Base-by-base conservation (phyloP, 1,140 invertebrate species). In the Hypothenemus hampei region DNA sequence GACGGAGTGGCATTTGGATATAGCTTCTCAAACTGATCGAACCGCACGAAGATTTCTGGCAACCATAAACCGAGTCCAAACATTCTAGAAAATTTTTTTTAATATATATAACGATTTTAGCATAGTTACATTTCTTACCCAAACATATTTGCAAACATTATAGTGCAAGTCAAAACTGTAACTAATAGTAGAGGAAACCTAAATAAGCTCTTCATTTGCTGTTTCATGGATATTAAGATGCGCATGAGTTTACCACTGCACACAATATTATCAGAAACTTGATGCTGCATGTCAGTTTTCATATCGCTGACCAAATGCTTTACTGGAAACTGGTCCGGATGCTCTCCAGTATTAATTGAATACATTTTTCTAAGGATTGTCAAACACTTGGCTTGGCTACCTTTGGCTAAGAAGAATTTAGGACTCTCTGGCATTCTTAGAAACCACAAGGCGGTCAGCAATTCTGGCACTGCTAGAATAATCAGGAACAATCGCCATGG, bases 391-490 rank as follows among this genome's bases (percentile, higher is more conserved):
- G 81, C 72, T 7, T 73, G 65, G 56, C 73, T 75, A 47, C 84
- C 82, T 67, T 80, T 77, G 0, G 80, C 76, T 4, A 88, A 67
- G 8, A 85, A 71, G 67, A 82, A 91, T 63, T 88, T 88, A 0
- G 89, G 89, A 55, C 85, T 90, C 66, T 92, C 89, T 0, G 83
- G 82, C 4, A 84, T 73, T 6, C 73, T 69, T 4, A 79, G 73
- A 0, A 79, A 62, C 41, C 81, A 71, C 0, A 79, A 13, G 1
- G 75, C 62, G 0, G 77, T 75, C 3, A 78, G 40, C 16, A 84
- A 57, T 21, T 78, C 77, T 1, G 83, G 76, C 0, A 81, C 26
- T 0, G 77, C 76, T 11, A 80, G 74, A 1, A 81, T 47, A 0
- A 81, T 71, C 0, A 85, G 63, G 36, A 82, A 80, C 1, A 86